Evolutionary conservation across 2,888 invertebrate genomes (phyloP).

Genomic region (Agrotis puta): DNA sequence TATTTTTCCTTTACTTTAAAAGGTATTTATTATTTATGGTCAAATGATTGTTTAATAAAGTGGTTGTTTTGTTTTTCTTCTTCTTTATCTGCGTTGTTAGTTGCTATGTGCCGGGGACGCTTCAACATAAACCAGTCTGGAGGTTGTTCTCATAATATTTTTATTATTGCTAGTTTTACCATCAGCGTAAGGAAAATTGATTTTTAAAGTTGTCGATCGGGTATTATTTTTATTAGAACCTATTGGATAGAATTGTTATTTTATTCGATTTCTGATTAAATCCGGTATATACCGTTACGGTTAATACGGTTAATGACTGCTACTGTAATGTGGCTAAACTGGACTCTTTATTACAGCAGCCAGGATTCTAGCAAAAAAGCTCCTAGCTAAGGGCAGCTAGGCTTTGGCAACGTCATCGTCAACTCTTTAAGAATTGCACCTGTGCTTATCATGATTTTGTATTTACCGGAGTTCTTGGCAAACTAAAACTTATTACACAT

Average conservation of each 20-base stretch:
- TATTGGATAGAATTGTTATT: background rate
- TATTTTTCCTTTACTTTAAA: background rate
- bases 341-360: conserved; percentile 14
- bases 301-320: conserved; percentile 47
- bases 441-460: background rate
- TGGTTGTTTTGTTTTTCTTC: conserved; percentile 20
- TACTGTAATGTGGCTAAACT: conserved; percentile 14
- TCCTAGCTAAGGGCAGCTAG: background rate
- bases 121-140: conserved; percentile 27
- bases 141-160: conserved; percentile 10
- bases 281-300: conserved; percentile 38
- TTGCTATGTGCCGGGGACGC: conserved; percentile 3
- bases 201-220: conserved; percentile 19
- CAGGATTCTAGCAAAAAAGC: background rate
- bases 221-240: conserved; percentile 14
- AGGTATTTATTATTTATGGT: conserved; percentile 8
- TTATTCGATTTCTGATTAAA: conserved; percentile 16
- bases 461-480: background rate
- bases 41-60: background rate
- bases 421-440: no score
- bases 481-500: conserved; percentile 4
- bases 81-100: background rate
- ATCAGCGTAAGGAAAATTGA: conserved; percentile 1
- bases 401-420: no score
- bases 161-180: conserved; percentile 5